Base-by-base conservation (phyloP, 2,113 vertebrate species). In the Corydoras maculifer region DNA sequence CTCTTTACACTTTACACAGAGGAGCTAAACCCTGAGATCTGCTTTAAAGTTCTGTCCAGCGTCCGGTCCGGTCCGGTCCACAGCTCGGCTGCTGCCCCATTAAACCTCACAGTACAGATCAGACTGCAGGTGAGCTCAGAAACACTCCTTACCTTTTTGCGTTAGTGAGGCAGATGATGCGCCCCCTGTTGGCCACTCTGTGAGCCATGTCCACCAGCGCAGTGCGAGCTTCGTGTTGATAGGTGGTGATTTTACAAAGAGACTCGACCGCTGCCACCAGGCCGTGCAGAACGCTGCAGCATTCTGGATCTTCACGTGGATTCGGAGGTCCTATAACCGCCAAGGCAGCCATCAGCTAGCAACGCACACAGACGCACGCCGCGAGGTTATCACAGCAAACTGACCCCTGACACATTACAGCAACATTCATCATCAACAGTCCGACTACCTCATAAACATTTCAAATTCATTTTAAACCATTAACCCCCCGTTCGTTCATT, bases 121-220 rank as follows among this genome's bases (percentile, higher is more conserved):
- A 25, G 18, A 25, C 35, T 43, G 35, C 35, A 8, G 35, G 35
- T 43, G 35, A 43, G 35, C 4, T 8, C 35, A 43, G 35, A 43
- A 43, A 43, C 35, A 43, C 35, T 25, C 25, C 61, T 78, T 67
- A 97, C 96, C 97, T 98, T 84, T 98, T 98, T 8, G 96, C 95
- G 32, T 98, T 97, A 69, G 96, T 98, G 60, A 99, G 89, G 69
- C 95, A 98, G 84, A 99, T 95, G 65, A 99, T 97, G 10, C 95
- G 90, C 14, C 97, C 97, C 53, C 94, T 84, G 63, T 98, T 99
- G 69, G 92, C 92, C 49, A 99, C 96, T 25, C 93, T 88, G 29
- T 99, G 95, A 0, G 95, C 96, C 4, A 92, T 93, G 81, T 98
- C 97, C 92, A 97, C 93, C 15, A 98, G 84, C 65, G 83, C 48